Base-by-base conservation (phyloP, 2,113 vertebrate species). In the Zootoca vivipara region DNA sequence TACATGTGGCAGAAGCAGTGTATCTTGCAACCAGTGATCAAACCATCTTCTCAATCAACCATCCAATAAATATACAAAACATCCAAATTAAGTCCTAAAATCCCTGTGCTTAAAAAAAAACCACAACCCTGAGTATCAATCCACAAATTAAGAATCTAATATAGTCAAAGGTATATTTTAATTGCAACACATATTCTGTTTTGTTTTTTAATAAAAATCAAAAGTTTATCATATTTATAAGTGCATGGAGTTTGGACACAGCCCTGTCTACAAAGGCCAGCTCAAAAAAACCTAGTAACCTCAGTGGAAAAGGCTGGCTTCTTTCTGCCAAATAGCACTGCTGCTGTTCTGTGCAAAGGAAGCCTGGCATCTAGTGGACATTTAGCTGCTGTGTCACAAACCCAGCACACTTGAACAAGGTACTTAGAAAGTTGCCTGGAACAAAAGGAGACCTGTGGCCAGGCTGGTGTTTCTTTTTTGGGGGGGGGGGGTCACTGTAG, bases 291-390 rank as follows among this genome's bases (percentile, higher is more conserved):
- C 18, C 87, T 38, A 46, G 16, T 24, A 0, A 24, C 1, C 24
- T 30, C 5, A 1, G 3, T 72, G 2, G 70, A 65, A 82, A 74
- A 24, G 7, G 26, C 4, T 28, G 8, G 22, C n/a, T 7, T 0
- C 7, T 77, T 20, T 69, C 1, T 1, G 15, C 88, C 33, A 86
- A 87, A 79, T 85, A 58, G n/a, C n/a, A n/a, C n/a, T n/a, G n/a
- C 42, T 0, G n/a, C 92, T 92, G 58, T 4, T 35, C 95, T 97
- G 89, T 56, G 92, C 91, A 96, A 97, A 96, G 93, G 94, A 96
- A 98, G 96, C 94, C 96, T 97, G 97, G 95, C 97, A 98, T 97
- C 98, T 98, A 97, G 96, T 97, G 98, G 97, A 93, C 97, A 94
- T 72, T 94, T 38, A 20, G 93, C 78, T 93, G 33, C 79, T 95